These are phyloP conservation scores for Metacarcinus magister DNA, from an alignment of 2,888 invertebrate genomes.

Conservation along the genomic window DNA sequence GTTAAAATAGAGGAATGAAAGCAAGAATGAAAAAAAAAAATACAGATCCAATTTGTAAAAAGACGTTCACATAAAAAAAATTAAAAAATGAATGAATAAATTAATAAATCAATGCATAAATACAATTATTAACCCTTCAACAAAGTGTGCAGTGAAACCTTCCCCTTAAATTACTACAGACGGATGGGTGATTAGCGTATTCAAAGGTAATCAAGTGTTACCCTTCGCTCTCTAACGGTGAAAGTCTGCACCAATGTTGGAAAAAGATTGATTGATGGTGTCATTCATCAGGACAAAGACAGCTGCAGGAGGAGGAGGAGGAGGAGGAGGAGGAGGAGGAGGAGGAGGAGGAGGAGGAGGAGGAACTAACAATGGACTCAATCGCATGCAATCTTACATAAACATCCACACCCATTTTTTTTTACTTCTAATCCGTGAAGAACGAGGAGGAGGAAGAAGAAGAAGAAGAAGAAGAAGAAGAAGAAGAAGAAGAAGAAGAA, in stretches of 20 bases:
- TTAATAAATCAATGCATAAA: background rate
- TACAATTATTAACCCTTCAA: background rate
- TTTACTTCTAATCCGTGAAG: background rate
- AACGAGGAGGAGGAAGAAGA: background rate
- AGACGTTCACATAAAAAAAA: background rate
- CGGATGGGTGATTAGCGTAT: background rate
- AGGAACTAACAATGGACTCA: background rate
- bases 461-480: background rate
- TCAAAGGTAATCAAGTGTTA: no score
- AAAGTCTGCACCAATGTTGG: background rate
- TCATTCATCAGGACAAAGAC: background rate
- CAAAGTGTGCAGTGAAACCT: background rate
- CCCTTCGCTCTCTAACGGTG: background rate
- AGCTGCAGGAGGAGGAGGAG: background rate
- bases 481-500: background rate
- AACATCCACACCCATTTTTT: background rate
- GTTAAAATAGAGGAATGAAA: no score
- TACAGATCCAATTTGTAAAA: no score
- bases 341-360: background rate
- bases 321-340: background rate
- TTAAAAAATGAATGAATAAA: background rate
- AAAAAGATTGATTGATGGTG: background rate
- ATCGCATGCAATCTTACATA: conserved; percentile 11
- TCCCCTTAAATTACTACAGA: background rate
- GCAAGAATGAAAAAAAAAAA: background rate